These are phyloP conservation scores for Mystacides longicornis DNA, from an alignment of 2,888 invertebrate genomes.

Conservation along the genomic window DNA sequence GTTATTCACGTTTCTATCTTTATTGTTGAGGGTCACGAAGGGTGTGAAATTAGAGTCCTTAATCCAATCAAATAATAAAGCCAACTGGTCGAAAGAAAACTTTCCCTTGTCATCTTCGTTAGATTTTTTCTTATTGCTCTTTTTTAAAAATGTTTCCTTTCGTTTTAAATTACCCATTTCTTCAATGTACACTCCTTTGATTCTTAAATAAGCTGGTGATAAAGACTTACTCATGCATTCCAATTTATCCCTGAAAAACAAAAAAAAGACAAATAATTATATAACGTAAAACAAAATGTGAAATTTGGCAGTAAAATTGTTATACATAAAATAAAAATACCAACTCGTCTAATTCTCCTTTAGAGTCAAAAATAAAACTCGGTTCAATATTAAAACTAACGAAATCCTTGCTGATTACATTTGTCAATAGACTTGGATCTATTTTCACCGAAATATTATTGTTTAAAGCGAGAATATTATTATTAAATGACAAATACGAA, in stretches of 20 bases:
- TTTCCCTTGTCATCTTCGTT: neutral
- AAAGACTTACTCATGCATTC: conserved; percentile 60
- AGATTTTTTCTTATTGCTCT: conserved; percentile 2
- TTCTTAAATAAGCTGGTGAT: conserved; percentile 63
- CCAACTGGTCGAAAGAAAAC: conserved; percentile 33
- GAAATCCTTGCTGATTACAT: conserved; percentile 61
- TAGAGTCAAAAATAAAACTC: conserved; percentile 41
- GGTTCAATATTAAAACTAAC: conserved; percentile 69
- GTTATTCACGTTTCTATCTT: conserved; percentile 40
- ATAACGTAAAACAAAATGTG: neutral
- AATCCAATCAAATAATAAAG: conserved; percentile 44
- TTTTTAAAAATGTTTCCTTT: neutral
- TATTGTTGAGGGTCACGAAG: conserved; percentile 60
- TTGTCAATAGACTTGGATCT: conserved; percentile 53
- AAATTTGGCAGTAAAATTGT: neutral
- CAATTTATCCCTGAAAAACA: conserved; percentile 47
- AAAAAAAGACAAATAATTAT: neutral
- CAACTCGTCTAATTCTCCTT: neutral
- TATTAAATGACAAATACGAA: too few species aligned
- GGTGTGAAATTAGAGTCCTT: conserved; percentile 53
- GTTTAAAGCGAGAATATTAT: neutral
- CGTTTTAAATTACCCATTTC: conserved; percentile 35
- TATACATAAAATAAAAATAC: neutral
- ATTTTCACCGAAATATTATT: conserved; percentile 50
- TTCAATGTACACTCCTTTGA: conserved; percentile 61